Evolutionary conservation across 2,797 vertebrate genomes (phyloP).

Genomic region (Phalloptychus januarius): DNA sequence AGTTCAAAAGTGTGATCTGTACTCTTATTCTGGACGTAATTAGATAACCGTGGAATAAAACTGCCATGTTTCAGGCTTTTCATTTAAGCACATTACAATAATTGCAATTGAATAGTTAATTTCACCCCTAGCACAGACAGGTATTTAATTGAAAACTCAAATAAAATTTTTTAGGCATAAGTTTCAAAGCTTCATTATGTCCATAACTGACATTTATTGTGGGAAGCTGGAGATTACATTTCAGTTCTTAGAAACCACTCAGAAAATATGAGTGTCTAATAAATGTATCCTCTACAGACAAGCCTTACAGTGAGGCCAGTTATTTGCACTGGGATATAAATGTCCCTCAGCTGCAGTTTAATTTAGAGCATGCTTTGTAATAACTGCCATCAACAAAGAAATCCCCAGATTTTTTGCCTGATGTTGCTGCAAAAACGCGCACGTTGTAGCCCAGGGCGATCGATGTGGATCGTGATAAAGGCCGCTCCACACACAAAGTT

Average conservation of each 20-base stretch:
- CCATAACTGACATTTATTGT: constrained; percentile 32
- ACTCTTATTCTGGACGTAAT: constrained; percentile 54
- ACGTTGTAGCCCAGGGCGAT: not conserved
- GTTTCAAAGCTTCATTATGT: constrained; percentile 34
- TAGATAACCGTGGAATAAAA: constrained; percentile 51
- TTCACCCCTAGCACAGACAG: constrained; percentile 25
- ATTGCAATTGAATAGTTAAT: constrained; percentile 35
- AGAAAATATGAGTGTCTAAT: constrained; percentile 26
- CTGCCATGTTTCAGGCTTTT: constrained; percentile 31
- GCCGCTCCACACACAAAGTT: constrained; percentile 15
- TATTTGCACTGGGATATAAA: constrained; percentile 38
- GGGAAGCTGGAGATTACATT: constrained; percentile 29
- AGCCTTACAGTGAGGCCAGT: constrained; percentile 8
- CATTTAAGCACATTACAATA: constrained; percentile 44
- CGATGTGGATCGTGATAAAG: constrained; percentile 29
- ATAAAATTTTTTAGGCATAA: not conserved
- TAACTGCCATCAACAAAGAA: constrained; percentile 11
- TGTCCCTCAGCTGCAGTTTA: constrained; percentile 18
- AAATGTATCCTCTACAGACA: constrained; percentile 39
- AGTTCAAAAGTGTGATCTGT: constrained; percentile 51
- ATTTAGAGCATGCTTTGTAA: constrained; percentile 40
- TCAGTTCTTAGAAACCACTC: constrained; percentile 37
- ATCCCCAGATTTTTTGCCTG: constrained; percentile 15
- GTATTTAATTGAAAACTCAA: constrained; percentile 24
- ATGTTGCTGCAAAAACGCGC: constrained; percentile 8